Evolutionary conservation across 1,140 invertebrate genomes (phyloP).

Genomic region (Metopolophium dirhodum): DNA sequence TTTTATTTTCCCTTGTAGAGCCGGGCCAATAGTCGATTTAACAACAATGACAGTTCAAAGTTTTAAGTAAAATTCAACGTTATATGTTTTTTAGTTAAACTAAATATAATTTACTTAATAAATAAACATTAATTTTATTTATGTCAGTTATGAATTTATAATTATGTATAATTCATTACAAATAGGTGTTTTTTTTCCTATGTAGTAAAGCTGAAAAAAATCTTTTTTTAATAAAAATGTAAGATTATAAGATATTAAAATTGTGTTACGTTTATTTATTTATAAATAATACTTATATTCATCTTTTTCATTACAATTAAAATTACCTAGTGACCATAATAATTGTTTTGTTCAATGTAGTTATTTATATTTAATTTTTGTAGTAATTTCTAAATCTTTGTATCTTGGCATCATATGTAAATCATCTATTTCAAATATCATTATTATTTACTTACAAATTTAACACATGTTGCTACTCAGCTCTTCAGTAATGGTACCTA

Average conservation of each 20-base stretch:
- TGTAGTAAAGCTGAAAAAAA: neutral
- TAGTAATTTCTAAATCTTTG: too few species aligned
- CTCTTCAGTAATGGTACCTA: too few species aligned
- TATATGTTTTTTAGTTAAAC: neutral
- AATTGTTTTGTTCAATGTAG: too few species aligned
- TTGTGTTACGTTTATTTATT: neutral
- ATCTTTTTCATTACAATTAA: too few species aligned
- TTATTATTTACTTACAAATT: too few species aligned
- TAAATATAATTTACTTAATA: neutral
- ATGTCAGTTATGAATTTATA: neutral
- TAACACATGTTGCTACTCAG: too few species aligned
- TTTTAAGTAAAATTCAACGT: constrained; percentile 1
- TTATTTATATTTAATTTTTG: too few species aligned
- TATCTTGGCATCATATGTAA: too few species aligned
- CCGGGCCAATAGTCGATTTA: neutral
- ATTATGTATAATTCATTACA: neutral
- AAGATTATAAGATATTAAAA: neutral
- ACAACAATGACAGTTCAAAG: neutral
- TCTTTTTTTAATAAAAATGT: neutral
- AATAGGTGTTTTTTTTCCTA: neutral
- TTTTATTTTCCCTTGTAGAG: neutral
- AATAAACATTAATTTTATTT: neutral
- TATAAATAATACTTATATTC: neutral
- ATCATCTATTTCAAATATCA: too few species aligned
- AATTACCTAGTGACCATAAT: too few species aligned